Base-by-base conservation (phyloP, 2,113 vertebrate species). In the Theristicus caerulescens region DNA sequence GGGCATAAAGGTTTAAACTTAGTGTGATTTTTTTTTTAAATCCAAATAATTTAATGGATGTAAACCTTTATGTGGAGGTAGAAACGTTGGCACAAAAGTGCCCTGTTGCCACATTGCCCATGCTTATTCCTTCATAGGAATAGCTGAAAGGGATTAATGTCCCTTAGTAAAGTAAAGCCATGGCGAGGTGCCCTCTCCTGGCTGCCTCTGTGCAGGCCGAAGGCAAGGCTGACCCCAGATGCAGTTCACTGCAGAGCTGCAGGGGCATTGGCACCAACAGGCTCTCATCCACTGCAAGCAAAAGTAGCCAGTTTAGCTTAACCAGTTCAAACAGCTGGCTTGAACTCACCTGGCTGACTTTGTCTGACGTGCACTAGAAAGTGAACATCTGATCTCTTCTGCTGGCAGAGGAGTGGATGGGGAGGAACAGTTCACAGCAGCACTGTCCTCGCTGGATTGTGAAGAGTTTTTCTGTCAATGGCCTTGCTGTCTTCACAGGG, bases 41-140 rank as follows among this genome's bases (percentile, higher is more conserved):
- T 34, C n/a, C 16, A 58, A 52, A 57, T 55, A 66, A 36, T 36
- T 72, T 65, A 69, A 42, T 29, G 67, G 17, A 40, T 52, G 18
- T 1, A 61, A 87, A 34, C 11, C 19, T 74, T 57, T 61, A 21
- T 13, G 13, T 9, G 8, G 46, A 55, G 4, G 17, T 42, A 62
- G 21, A 73, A 71, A 51, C 0, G 0, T 4, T 29, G 38, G 11
- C 31, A 26, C 0, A 17, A 6, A 88, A 49, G 46, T 10, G 40
- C 17, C 25, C 47, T 47, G 7, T 85, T 82, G 38, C 20, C 21
- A 36, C 18, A 4, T 2, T 52, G 12, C 22, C 22, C 4, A 4
- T 69, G 44, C 42, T 73, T 72, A 20, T 44, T 64, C 14, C 25
- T 52, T 80, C 49, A 17, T 11, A 34, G 49, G 40, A 82, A 17